Evolutionary conservation across 2,888 invertebrate species (phyloP).

Genomic region (Zaprionus lineosus): DNA sequence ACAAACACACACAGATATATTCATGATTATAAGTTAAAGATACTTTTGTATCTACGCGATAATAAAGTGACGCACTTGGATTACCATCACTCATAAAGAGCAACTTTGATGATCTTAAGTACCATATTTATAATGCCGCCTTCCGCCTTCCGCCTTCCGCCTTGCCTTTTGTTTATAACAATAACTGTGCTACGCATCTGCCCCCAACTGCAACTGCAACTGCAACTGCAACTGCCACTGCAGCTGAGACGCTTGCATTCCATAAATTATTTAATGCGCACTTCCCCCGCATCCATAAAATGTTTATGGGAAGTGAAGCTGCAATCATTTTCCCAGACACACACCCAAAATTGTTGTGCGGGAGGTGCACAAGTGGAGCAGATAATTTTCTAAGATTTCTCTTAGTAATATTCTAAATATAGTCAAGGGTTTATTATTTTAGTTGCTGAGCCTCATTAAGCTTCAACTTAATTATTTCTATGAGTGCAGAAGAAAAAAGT

Average conservation of each 20-base stretch:
- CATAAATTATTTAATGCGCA: conserved; percentile 32
- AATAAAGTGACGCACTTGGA: conserved; percentile 57
- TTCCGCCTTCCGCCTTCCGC: conserved; percentile 49
- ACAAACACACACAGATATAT: not conserved
- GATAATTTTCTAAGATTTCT: not conserved
- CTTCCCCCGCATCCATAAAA: not conserved
- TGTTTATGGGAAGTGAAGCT: conserved; percentile 11
- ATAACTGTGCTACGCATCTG: conserved; percentile 19
- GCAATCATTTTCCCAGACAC: conserved; percentile 12
- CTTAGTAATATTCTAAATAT: too few species aligned
- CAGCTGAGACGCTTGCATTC: too few species aligned
- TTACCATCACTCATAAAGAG: conserved; percentile 48
- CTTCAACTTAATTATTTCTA: too few species aligned
- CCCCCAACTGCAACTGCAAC: conserved; percentile 1
- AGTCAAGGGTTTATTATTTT: too few species aligned
- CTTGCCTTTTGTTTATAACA: conserved; percentile 36
- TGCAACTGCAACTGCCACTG: too few species aligned
- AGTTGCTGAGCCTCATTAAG: too few species aligned
- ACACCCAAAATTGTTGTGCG: not conserved
- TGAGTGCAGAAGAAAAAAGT: too few species aligned
- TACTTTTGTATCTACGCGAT: conserved; percentile 51
- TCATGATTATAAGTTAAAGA: conserved; percentile 32
- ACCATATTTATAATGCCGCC: conserved; percentile 26
- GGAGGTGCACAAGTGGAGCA: not conserved
- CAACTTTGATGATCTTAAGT: conserved; percentile 33